These are phyloP conservation scores for Hyles euphorbiae DNA, from an alignment of 1,140 invertebrate genomes.

Conservation along the genomic window DNA sequence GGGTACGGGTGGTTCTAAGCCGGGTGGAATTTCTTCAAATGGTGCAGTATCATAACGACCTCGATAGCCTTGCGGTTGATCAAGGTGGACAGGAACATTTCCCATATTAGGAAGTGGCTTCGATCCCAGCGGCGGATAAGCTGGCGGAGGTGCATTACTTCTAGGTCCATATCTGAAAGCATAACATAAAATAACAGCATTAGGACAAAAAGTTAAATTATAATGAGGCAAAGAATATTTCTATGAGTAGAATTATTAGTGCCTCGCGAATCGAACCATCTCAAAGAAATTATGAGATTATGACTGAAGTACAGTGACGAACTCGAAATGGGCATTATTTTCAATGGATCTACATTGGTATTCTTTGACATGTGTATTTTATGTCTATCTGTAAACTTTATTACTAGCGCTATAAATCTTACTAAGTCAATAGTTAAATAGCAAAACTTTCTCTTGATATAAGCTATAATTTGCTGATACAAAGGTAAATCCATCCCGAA, in stretches of 20 bases:
- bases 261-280: slow-evolving; percentile 39
- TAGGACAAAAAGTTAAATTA: not conserved
- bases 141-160: slow-evolving; percentile 47
- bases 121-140: slow-evolving; percentile 43
- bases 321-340: not conserved
- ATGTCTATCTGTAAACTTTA: not conserved
- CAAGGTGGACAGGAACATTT: slow-evolving; percentile 31
- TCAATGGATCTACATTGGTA: not conserved
- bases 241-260: not conserved
- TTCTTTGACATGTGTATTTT: not conserved
- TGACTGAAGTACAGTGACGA: slow-evolving; percentile 1
- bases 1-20: slow-evolving; percentile 72
- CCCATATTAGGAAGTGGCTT: slow-evolving; percentile 46
- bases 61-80: slow-evolving; percentile 51
- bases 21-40: slow-evolving; percentile 69
- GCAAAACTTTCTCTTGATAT: too few species aligned
- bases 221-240: not conserved
- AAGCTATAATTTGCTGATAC: too few species aligned
- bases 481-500: too few species aligned
- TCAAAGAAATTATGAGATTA: not conserved
- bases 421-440: too few species aligned
- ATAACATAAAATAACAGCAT: slow-evolving; percentile 20
- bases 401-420: too few species aligned
- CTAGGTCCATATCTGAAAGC: slow-evolving; percentile 63
- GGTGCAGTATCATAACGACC: slow-evolving; percentile 58